Evolutionary conservation across 2,797 vertebrate genomes (phyloP), one percentile per base, ranked within the genome.

Genomic region (Periophthalmus magnuspinnatus): DNA sequence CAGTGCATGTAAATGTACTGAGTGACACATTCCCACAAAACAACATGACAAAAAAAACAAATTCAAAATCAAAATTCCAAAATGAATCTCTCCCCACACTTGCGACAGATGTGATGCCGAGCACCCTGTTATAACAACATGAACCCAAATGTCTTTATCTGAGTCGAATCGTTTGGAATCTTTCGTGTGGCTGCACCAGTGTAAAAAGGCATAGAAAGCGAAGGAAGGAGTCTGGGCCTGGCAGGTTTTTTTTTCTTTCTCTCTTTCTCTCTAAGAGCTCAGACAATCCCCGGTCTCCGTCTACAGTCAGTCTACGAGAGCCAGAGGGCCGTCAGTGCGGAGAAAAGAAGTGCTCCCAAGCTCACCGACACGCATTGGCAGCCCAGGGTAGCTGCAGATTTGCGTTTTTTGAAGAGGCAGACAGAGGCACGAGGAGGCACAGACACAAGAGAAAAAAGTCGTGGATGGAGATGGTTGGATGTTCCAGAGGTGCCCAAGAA

Each of bases 311-410:
- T 95, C 95, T 97, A 99, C 93, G 92, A 97, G 91, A 99, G 93
- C 92, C 96, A 93, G 88, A 97, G 91, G 75, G 94, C 93, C 91
- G 95, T 94, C 93, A 96, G 92, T 90, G 93, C 70, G 81, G 95
- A 95, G 82, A 97, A 89, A 89, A 97, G 91, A 84, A 97, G 94
- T 82, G 95, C 95, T 71, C 94, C 94, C 91, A 96, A 89, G 80
- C 95, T 95, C 87, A 84, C 96, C 80, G 95, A 94, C 82, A 95
- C 81, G 76, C 94, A 93, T 75, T 89, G 94, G 90, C 95, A 94
- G 85, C 96, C 97, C 69, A 97, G 91, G 83, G 95, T 98, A 66
- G 96, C 96, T 98, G 94, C 36, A n/a, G 11, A 54, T 64, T 22
- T 47, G 74, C 33, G 66, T 79, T 63, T 79, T 63, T 52, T 69